Evolutionary conservation across 2,113 vertebrate genomes (phyloP).

Genomic region (Phycodurus eques): DNA sequence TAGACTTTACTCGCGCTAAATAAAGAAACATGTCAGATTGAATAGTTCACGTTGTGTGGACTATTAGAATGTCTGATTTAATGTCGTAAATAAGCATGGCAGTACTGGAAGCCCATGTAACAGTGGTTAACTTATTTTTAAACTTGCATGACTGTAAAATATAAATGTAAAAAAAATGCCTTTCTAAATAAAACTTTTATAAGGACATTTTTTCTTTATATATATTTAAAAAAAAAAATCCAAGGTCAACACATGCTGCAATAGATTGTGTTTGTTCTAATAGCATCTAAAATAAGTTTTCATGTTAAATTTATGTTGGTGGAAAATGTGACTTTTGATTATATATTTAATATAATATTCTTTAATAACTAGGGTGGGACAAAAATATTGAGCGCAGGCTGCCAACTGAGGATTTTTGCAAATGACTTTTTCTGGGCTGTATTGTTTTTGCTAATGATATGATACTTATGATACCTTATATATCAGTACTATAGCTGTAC

Average conservation of each 20-base stretch:
- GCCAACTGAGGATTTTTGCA: too few relatives aligned
- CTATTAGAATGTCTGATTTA: not conserved
- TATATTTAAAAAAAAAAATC: not conserved
- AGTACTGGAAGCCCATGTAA: not conserved
- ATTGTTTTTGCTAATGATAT: too few relatives aligned
- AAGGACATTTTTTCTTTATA: not conserved
- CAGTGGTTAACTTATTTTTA: not conserved
- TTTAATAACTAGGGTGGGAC: too few relatives aligned
- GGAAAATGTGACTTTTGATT: too few relatives aligned
- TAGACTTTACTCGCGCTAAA: constrained; percentile 35
- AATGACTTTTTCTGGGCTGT: too few relatives aligned
- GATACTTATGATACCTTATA: too few relatives aligned
- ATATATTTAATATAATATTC: too few relatives aligned
- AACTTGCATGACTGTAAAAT: not conserved
- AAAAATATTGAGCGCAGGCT: too few relatives aligned
- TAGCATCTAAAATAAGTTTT: too few relatives aligned
- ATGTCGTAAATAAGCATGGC: not conserved
- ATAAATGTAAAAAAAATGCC: not conserved
- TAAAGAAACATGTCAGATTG: constrained; percentile 28
- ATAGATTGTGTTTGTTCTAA: not conserved
- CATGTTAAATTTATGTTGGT: too few relatives aligned
- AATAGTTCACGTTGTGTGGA: constrained; percentile 9
- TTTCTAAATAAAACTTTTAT: not conserved
- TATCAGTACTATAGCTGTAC: not conserved
- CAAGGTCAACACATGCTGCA: not conserved